Evolutionary conservation across 2,888 invertebrate genomes (phyloP), one percentile per base, ranked within the genome.

Genomic region (Neria commutata): DNA sequence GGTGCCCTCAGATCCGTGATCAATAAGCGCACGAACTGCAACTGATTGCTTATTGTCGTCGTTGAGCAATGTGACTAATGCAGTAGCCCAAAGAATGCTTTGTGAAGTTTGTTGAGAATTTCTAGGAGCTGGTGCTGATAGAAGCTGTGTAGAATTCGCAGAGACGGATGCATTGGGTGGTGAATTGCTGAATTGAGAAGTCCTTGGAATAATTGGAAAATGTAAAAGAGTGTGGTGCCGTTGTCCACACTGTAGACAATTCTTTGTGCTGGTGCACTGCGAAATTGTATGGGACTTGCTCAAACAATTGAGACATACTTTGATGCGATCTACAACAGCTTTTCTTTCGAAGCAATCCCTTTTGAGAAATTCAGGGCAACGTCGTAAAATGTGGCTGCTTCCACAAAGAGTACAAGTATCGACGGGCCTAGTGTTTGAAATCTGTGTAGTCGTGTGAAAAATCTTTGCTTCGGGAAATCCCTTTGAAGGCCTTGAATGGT

Each of bases 1-100:
- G n/a, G 51, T 54, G 1, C 46, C 54, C 37, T 51, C 54, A 2
- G 55, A 59, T 10, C 59, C n/a, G n/a, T n/a, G n/a, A n/a, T n/a
- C n/a, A n/a, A n/a, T n/a, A n/a, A n/a, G n/a, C n/a, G n/a, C n/a
- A n/a, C n/a, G n/a, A n/a, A n/a, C n/a, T n/a, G n/a, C n/a, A n/a
- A n/a, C n/a, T n/a, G n/a, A n/a, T n/a, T n/a, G n/a, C n/a, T n/a
- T n/a, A n/a, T n/a, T n/a, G n/a, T n/a, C n/a, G n/a, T n/a, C n/a
- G n/a, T n/a, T n/a, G n/a, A n/a, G n/a, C n/a, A n/a, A n/a, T n/a
- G n/a, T n/a, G n/a, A n/a, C n/a, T n/a, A n/a, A n/a, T n/a, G n/a
- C 42, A 1, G 52, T 56, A 8, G 52, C 56, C 3, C 55, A 48
- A n/a, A 55, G 49, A 16, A 51, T 19, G 16, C 40, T 3, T 47